Base-by-base conservation (phyloP, 2,113 vertebrate genomes). In the Epinephelus fuscoguttatus region DNA sequence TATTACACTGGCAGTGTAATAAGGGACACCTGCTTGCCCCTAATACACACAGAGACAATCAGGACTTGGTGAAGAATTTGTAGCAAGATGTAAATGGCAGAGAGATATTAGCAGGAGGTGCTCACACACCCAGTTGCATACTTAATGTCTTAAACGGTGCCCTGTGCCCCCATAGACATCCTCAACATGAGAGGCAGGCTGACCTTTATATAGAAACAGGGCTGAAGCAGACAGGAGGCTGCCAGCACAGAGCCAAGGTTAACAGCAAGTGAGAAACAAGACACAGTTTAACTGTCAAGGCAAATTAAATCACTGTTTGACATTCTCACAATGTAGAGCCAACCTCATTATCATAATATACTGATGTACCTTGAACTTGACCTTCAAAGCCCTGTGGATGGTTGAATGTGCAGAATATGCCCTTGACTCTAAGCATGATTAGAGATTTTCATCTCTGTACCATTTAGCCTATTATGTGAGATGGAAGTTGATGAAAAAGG, bases 231-330 rank as follows among this genome's bases (percentile, higher is more conserved):
- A 79, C 50, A 75, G 33, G 4, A 75, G 63, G 50, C 75, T 74
- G 69, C 30, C 45, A 61, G 75, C 49, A 37, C 67, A 21, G 7
- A 78, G 49, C 23, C 75, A 72, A 74, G 75, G 76, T 74, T 69
- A 77, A 78, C 37, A 47, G 25, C 18, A 76, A 42, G n/a, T 73
- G 50, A 60, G 64, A 82, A 49, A 69, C 23, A 37, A 73, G 25
- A 56, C 50, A 75, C 79, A 30, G 12, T 73, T 70, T 67, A 73
- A 56, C 60, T 33, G 72, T 53, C 64, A 62, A 50, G 57, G 67
- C 40, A 77, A 78, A 85, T 85, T 69, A 80, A 85, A 84, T 87
- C 71, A 77, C 87, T 81, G 69, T 77, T 90, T 87, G 71, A 83
- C 56, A 91, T 87, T 84, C 88, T 53, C 27, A 52, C 37, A 63